Conservation (phyloP, 2,888 invertebrate species). For the Drosophila gaucha region DNA sequence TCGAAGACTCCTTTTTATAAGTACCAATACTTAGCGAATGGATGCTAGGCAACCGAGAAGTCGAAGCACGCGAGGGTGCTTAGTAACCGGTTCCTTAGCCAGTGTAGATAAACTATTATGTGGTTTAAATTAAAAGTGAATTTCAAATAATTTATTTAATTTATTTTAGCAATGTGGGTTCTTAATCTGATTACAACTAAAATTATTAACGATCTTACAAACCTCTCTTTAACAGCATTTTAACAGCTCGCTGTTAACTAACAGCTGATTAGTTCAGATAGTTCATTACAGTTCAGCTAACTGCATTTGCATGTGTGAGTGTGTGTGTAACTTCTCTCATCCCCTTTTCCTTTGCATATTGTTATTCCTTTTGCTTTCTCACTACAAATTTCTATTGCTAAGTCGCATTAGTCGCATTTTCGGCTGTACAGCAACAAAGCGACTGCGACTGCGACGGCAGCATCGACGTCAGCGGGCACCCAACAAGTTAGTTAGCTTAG, state of each 20-base stretch:
- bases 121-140: conserved; percentile 1
- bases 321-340: neutral
- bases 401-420: conserved; percentile 70
- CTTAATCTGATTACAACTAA: neutral
- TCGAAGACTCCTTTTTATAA: conserved; percentile 18
- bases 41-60: conserved; percentile 28
- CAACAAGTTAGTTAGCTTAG: conserved; percentile 31
- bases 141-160: neutral
- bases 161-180: neutral
- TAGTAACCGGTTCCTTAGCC: conserved; percentile 41
- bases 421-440: conserved; percentile 30
- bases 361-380: conserved; percentile 34
- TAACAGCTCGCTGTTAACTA: neutral
- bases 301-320: neutral
- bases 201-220: neutral
- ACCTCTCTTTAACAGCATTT: neutral
- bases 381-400: conserved; percentile 48
- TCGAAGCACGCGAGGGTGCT: conserved; percentile 33
- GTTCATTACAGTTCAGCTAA: conserved; percentile 13
- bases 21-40: conserved; percentile 14
- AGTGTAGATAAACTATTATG: conserved; percentile 18
- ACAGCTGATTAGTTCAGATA: neutral
- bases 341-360: conserved; percentile 13
- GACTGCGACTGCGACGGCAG: conserved; percentile 15
- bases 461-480: conserved; percentile 32